phyloP scores from a whole-genome alignment of 2,888 invertebrate species.

The Agapostemon virescens region DNA sequence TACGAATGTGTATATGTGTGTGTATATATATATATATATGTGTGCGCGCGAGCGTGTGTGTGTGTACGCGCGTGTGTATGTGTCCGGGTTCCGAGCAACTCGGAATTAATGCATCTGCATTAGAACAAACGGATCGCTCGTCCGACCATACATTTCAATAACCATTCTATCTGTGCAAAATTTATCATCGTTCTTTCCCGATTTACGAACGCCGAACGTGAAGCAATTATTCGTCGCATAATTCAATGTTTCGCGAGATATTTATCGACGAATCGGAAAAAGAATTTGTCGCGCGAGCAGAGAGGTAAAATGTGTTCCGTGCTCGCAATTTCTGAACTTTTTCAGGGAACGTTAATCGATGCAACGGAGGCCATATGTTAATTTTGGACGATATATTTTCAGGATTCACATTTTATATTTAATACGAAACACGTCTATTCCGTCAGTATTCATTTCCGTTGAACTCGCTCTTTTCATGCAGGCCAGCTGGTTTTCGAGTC shows the following conservation, averaged over 20 bases:
- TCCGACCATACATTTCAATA: constrained; percentile 32
- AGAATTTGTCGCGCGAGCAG: neutral
- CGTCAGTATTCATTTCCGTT: too few species aligned
- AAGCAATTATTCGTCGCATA: neutral
- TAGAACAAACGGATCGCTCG: constrained; percentile 47
- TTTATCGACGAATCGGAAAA: neutral
- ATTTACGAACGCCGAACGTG: neutral
- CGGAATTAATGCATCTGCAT: constrained; percentile 60
- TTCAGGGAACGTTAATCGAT: neutral
- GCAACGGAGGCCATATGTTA: neutral
- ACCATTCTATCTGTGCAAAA: constrained; percentile 21
- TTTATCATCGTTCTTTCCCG: neutral
- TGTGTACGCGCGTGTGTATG: neutral
- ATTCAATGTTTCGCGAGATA: neutral
- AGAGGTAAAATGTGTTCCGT: neutral
- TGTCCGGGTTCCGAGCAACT: constrained; percentile 18
- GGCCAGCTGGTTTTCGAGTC: too few species aligned
- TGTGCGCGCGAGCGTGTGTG: too few species aligned
- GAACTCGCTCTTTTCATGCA: too few species aligned
- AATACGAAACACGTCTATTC: too few species aligned
- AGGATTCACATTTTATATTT: too few species aligned
- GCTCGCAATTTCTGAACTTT: neutral
- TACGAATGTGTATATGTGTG: constrained; percentile 33
- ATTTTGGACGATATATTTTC: too few species aligned
- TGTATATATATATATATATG: too few species aligned